Percentiles rank a stretch among this genome's conserved stretches.
These are phyloP conservation scores for Belonocnema kinseyi DNA, from an alignment of 1,140 invertebrate species.

Conservation along the genomic window DNA sequence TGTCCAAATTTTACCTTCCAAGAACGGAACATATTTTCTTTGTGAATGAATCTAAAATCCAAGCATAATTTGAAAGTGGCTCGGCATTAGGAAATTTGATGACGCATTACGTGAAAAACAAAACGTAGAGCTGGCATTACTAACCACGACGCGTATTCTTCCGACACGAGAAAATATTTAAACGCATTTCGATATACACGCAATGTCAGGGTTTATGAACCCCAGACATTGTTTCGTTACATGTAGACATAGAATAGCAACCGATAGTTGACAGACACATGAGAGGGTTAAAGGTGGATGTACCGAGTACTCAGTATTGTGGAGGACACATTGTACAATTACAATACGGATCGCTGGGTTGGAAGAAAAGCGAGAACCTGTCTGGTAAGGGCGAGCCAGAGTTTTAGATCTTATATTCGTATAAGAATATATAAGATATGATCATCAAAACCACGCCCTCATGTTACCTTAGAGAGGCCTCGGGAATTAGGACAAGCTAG, in stretches of 20 bases:
- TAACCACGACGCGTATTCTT: not conserved
- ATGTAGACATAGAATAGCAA: not conserved
- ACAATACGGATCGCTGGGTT: not conserved
- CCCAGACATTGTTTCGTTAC: not conserved
- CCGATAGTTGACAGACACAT: constrained; percentile 2
- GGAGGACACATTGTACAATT: not conserved
- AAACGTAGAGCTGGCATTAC: not conserved
- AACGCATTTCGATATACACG: not conserved
- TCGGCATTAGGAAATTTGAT: not conserved
- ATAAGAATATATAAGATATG: constrained; percentile 1
- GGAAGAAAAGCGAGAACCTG: constrained; percentile 3
- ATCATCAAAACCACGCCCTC: constrained; percentile 16
- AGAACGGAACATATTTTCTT: too few relatives aligned
- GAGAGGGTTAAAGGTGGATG: constrained; percentile 20
- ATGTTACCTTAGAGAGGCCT: constrained; percentile 21
- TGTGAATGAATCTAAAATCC: too few relatives aligned
- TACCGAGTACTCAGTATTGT: not conserved
- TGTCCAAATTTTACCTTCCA: too few relatives aligned
- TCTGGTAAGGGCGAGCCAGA: constrained; percentile 7
- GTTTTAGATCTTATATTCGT: constrained; percentile 15
- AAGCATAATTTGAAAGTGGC: not conserved
- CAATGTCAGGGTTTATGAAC: constrained; percentile 1
- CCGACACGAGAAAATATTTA: not conserved
- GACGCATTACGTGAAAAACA: constrained; percentile 4
- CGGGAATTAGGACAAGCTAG: constrained; percentile 13